Evolutionary conservation across 2,113 vertebrate species (phyloP), one percentile per base, ranked within the genome.

Genomic region (Phoxinus phoxinus): DNA sequence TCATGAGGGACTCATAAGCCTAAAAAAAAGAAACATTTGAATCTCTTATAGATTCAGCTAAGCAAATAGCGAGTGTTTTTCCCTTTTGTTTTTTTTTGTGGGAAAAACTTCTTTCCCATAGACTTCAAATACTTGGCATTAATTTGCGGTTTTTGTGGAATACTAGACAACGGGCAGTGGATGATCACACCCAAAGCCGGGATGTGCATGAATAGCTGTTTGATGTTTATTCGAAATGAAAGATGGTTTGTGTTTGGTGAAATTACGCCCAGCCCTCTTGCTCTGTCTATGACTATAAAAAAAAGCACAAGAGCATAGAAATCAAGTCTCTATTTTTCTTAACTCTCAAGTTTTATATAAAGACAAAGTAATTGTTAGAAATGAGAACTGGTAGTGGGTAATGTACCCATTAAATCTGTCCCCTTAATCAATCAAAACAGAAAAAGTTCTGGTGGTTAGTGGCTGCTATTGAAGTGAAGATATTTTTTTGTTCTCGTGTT

Each of bases 401-500:
- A 37, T 37, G 11, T 23, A 23, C 6, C 2, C 73, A 81, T 72
- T 44, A 81, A 80, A 69, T 48, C 27, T 25, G 59, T 69, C 65
- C 77, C 59, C 69, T 71, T 25, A 84, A 61, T 77, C 11, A 61
- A 53, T 82, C 44, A 23, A 81, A 77, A 85, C 8, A 25, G 48
- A 75, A 59, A 72, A 84, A 44, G 27, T 12, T 58, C 58, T 83
- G 83, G 63, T 75, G 67, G 65, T 72, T 86, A 80, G 87, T 75
- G 63, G 87, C 87, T 89, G 79, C 86, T 89, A 87, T 83, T 85
- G 81, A 87, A 86, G 76, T 86, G 32, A 61, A 67, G 63, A 73
- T 59, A 76, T 59, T 37, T n/a, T 63, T n/a, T 61, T 83, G 74
- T 59, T n/a, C 56, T 84, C 30, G 71, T 86, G 85, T 79, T 63